Conservation (phyloP, 2,888 invertebrate species). For the Abscondita cerata region DNA sequence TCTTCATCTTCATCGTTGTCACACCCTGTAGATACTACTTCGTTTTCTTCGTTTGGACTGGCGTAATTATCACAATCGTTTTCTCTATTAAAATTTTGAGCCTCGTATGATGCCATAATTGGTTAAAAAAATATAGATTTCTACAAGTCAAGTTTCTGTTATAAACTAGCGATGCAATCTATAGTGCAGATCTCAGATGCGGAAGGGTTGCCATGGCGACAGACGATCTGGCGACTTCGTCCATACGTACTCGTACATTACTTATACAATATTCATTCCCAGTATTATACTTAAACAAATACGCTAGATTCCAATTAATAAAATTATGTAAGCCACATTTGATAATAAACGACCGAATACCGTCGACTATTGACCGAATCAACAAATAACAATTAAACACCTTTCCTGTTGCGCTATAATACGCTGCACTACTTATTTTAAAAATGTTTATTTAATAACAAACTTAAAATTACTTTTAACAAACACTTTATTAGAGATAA, state of each 20-base stretch:
- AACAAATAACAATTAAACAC: neutral
- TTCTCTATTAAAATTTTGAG: slow-evolving; percentile 24
- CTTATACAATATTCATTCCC: too few relatives aligned
- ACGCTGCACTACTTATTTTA: neutral
- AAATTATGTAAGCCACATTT: neutral
- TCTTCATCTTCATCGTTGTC: neutral
- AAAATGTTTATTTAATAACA: neutral
- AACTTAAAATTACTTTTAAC: neutral
- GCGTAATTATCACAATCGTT: slow-evolving; percentile 34
- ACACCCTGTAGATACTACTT: neutral
- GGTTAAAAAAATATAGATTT: slow-evolving; percentile 11
- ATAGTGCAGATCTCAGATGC: slow-evolving; percentile 37
- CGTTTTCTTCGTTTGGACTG: slow-evolving; percentile 33
- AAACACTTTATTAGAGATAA: neutral
- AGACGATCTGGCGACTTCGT: slow-evolving; percentile 53
- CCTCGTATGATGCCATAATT: slow-evolving; percentile 17
- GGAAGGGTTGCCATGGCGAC: slow-evolving; percentile 55
- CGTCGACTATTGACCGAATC: too few relatives aligned
- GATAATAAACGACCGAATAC: neutral
- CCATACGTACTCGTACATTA: neutral
- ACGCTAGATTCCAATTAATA: too few relatives aligned
- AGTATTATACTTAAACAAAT: too few relatives aligned
- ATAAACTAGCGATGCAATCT: slow-evolving; percentile 26
- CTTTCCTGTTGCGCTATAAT: neutral
- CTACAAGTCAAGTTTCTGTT: slow-evolving; percentile 15